A percentile compares a stretch with the other conserved stretches of the same genome.
Conservation (phyloP, 2,797 vertebrate species). For the Takifugu ocellatus region DNA sequence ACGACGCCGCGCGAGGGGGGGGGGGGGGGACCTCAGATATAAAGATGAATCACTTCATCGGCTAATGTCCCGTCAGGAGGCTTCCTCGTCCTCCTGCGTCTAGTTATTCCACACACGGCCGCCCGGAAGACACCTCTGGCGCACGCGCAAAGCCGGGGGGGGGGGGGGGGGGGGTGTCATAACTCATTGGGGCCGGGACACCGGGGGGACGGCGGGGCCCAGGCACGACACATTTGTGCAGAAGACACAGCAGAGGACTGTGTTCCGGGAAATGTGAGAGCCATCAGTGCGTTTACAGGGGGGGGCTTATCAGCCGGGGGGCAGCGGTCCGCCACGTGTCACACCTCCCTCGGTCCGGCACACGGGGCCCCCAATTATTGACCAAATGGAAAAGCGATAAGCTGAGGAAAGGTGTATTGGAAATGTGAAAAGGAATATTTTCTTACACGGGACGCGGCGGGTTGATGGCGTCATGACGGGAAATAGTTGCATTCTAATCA, state of each 20-base stretch:
- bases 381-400: slow-evolving; percentile 59
- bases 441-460: slow-evolving; percentile 42
- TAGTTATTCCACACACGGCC: background rate
- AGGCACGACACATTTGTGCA: slow-evolving; percentile 5
- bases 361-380: slow-evolving; percentile 35
- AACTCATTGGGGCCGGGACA: background rate
- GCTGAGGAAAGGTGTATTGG: slow-evolving; percentile 36
- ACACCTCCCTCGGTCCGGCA: slow-evolving; percentile 45
- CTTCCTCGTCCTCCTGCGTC: background rate
- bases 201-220: background rate
- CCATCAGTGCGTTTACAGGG: slow-evolving; percentile 27
- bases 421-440: slow-evolving; percentile 53
- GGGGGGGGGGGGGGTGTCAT: background rate
- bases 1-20: too few relatives aligned
- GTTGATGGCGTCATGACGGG: slow-evolving; percentile 64
- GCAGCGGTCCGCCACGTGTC: slow-evolving; percentile 47
- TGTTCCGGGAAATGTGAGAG: slow-evolving; percentile 29
- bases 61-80: too few relatives aligned
- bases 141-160: background rate
- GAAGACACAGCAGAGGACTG: background rate
- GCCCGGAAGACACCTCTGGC: background rate
- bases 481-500: slow-evolving; percentile 63
- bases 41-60: too few relatives aligned
- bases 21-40: too few relatives aligned
- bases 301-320: slow-evolving; percentile 53